Conservation (phyloP, 2,797 vertebrate species). For the Enteromius radiatus region DNA sequence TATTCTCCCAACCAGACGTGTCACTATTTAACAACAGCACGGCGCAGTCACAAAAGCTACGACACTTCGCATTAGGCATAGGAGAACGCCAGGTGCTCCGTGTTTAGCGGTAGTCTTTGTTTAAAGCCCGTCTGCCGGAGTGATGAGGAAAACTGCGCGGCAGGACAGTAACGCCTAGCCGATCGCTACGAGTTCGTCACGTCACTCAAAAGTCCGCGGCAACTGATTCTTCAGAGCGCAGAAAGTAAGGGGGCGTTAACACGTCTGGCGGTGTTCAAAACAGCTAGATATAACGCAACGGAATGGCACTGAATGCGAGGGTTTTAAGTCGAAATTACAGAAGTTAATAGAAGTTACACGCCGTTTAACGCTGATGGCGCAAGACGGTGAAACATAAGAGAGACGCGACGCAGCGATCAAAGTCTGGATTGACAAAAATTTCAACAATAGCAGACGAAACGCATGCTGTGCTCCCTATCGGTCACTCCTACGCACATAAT, state of each 20-base stretch:
- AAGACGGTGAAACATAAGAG: neutral
- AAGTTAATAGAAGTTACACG: constrained; percentile 22
- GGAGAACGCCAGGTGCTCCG: constrained; percentile 33
- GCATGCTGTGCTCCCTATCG: constrained; percentile 2
- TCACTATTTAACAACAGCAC: constrained; percentile 14
- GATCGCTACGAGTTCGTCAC: constrained; percentile 83
- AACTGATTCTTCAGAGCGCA: neutral
- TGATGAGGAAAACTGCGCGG: constrained; percentile 40
- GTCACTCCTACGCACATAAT: constrained; percentile 44
- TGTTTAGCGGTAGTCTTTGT: constrained; percentile 45
- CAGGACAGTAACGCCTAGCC: constrained; percentile 73
- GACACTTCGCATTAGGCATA: constrained; percentile 3
- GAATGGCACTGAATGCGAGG: neutral
- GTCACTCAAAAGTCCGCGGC: constrained; percentile 85
- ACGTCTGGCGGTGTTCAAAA: neutral
- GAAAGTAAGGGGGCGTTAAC: constrained; percentile 28
- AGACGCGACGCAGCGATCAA: constrained; percentile 1
- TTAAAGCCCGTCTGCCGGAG: constrained; percentile 36
- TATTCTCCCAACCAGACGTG: constrained; percentile 8
- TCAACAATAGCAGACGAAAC: neutral
- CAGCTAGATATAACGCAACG: neutral
- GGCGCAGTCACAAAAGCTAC: constrained; percentile 16
- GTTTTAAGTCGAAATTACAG: neutral
- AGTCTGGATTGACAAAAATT: neutral
- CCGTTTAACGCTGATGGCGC: neutral